Evolutionary conservation across 2,797 vertebrate species (phyloP).

Genomic region (Anguilla pacifica): DNA sequence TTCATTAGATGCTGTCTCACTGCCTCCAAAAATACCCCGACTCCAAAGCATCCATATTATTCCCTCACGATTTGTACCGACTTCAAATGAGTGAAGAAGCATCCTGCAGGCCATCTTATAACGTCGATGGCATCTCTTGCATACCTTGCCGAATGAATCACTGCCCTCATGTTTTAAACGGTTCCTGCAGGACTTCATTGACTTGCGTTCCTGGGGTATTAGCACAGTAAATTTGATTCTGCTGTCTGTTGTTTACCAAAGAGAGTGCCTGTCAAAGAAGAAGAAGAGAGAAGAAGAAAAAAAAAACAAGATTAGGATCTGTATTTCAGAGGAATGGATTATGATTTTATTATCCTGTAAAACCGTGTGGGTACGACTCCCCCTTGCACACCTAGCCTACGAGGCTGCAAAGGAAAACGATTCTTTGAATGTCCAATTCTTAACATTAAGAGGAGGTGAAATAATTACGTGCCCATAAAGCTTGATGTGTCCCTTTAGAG

Average conservation of each 20-base stretch:
- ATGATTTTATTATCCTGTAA: constrained; percentile 65
- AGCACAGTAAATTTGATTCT: constrained; percentile 76
- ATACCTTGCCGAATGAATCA: constrained; percentile 27
- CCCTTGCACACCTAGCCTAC: constrained; percentile 36
- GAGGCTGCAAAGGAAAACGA: constrained; percentile 42
- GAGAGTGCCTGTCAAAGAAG: constrained; percentile 60
- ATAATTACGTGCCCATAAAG: constrained; percentile 76
- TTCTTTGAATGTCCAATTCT: constrained; percentile 60
- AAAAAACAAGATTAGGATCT: constrained; percentile 78
- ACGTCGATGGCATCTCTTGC: constrained; percentile 42
- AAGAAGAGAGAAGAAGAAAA: too few species aligned
- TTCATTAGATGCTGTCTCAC: background rate
- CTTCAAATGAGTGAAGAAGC: constrained; percentile 3
- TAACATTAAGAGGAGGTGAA: constrained; percentile 75
- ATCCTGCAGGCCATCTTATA: constrained; percentile 4
- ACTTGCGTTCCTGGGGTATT: constrained; percentile 64
- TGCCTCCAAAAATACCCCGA: background rate
- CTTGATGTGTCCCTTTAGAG: constrained; percentile 73
- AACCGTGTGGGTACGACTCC: constrained; percentile 57
- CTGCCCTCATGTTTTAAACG: constrained; percentile 46
- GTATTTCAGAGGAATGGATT: constrained; percentile 70
- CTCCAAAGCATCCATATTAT: background rate
- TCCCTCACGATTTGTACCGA: background rate
- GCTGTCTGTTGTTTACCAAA: constrained; percentile 73
- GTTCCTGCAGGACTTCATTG: constrained; percentile 72